phyloP scores from a whole-genome alignment of 2,113 vertebrate species.

The Dunckerocampus dactyliophorus region DNA sequence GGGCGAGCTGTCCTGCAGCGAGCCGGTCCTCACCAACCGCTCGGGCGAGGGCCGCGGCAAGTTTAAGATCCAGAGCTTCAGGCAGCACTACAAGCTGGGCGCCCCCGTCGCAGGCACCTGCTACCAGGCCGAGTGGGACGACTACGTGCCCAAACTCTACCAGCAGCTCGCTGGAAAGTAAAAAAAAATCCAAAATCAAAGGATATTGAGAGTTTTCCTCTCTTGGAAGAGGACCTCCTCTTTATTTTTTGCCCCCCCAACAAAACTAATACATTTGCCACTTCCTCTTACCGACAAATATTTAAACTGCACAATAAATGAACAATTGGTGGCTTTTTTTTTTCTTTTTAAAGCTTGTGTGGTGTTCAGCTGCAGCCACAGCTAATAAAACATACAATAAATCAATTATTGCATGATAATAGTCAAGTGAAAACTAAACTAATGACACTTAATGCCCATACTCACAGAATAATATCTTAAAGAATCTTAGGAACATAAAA shows the following conservation, averaged over 20 bases:
- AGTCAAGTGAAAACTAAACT: too few species aligned
- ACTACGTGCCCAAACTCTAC: constrained; percentile 92
- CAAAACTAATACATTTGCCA: neutral
- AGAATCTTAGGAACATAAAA: too few species aligned
- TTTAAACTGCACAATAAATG: constrained; percentile 33
- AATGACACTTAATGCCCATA: too few species aligned
- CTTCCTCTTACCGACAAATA: neutral
- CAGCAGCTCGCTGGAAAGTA: constrained; percentile 89
- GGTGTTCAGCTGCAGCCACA: too few species aligned
- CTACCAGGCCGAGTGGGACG: constrained; percentile 94
- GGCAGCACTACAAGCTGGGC: constrained; percentile 82
- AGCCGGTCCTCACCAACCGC: constrained; percentile 81
- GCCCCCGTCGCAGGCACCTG: constrained; percentile 83
- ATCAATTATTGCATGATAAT: too few species aligned
- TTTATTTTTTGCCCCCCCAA: neutral
- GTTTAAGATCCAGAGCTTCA: constrained; percentile 85
- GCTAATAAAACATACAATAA: too few species aligned
- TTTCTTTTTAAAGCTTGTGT: neutral
- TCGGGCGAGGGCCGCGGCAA: constrained; percentile 83
- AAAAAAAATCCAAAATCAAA: constrained; percentile 1
- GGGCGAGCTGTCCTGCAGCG: constrained; percentile 72
- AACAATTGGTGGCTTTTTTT: neutral
- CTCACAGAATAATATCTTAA: too few species aligned
- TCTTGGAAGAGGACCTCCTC: neutral
- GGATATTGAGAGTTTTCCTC: neutral